These are phyloP conservation scores for Spheniscus humboldti DNA, from an alignment of 2,797 vertebrate genomes.

Conservation along the genomic window DNA sequence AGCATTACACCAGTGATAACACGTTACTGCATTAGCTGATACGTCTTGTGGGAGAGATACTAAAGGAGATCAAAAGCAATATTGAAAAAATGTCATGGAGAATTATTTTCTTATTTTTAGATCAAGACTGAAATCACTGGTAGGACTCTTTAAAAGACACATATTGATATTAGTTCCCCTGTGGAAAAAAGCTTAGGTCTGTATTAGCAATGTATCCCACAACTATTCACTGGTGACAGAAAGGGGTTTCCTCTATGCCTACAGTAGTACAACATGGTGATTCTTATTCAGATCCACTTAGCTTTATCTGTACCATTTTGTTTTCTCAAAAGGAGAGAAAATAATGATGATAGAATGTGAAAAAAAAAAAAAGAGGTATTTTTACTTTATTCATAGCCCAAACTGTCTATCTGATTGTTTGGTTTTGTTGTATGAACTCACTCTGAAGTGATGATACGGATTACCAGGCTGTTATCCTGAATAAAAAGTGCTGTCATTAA, in stretches of 20 bases:
- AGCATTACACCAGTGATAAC: not conserved
- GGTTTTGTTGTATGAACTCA: constrained; percentile 54
- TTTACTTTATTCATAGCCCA: constrained; percentile 50
- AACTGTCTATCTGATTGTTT: constrained; percentile 49
- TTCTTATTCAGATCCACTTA: not conserved
- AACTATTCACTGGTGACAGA: not conserved
- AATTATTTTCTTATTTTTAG: constrained; percentile 24
- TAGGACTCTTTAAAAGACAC: not conserved
- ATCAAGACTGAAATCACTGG: not conserved
- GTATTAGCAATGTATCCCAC: not conserved
- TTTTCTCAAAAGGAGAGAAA: not conserved
- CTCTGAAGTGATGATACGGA: constrained; percentile 64
- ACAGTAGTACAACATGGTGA: not conserved
- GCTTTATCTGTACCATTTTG: not conserved
- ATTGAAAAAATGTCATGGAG: not conserved
- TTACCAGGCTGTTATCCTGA: constrained; percentile 56
- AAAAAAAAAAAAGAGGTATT: not conserved
- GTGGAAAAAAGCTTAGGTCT: not conserved
- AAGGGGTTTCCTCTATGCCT: not conserved
- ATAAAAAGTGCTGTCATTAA: constrained; percentile 70
- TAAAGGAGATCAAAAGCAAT: not conserved
- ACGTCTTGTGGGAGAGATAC: not conserved
- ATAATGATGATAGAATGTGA: not conserved
- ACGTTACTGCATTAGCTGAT: not conserved
- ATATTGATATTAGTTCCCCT: not conserved